Evolutionary conservation across 2,888 invertebrate genomes (phyloP).

Genomic region (Drosophila robusta): DNA sequence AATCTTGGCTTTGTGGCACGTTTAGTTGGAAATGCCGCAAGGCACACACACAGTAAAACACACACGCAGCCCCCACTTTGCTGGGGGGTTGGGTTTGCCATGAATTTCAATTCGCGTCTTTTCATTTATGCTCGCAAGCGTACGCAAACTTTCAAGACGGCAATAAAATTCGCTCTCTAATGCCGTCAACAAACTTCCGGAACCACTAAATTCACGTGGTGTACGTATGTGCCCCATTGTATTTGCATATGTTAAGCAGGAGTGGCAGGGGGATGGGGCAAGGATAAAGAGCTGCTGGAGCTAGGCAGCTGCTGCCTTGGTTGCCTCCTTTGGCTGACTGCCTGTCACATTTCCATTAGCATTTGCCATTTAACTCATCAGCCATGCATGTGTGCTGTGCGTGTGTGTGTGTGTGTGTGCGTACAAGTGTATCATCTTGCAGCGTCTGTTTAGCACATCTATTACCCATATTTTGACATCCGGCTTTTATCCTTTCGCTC

Average conservation of each 20-base stretch:
- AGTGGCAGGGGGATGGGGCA: not conserved
- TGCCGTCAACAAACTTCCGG: conserved; percentile 69
- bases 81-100: conserved; percentile 25
- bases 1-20: conserved; percentile 49
- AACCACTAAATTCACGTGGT: conserved; percentile 76
- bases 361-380: conserved; percentile 75
- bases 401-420: conserved; percentile 19
- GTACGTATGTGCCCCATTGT: conserved; percentile 41
- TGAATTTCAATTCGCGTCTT: conserved; percentile 76
- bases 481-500: conserved; percentile 80
- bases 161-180: conserved; percentile 73
- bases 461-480: conserved; percentile 79
- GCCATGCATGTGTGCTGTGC: conserved; percentile 31
- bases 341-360: conserved; percentile 78
- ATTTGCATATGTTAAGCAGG: conserved; percentile 52
- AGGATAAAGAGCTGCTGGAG: conserved; percentile 51
- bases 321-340: conserved; percentile 21
- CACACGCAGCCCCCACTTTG: too few relatives aligned
- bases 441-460: conserved; percentile 69
- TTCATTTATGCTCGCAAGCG: conserved; percentile 78
- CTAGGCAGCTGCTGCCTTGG: conserved; percentile 28
- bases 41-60: conserved; percentile 6
- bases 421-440: conserved; percentile 65
- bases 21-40: conserved; percentile 42
- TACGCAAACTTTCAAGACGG: conserved; percentile 76